A percentile compares a stretch with the other conserved stretches of the same genome.
Conservation (phyloP, 1,140 invertebrate genomes). For the Halesus radiatus region DNA sequence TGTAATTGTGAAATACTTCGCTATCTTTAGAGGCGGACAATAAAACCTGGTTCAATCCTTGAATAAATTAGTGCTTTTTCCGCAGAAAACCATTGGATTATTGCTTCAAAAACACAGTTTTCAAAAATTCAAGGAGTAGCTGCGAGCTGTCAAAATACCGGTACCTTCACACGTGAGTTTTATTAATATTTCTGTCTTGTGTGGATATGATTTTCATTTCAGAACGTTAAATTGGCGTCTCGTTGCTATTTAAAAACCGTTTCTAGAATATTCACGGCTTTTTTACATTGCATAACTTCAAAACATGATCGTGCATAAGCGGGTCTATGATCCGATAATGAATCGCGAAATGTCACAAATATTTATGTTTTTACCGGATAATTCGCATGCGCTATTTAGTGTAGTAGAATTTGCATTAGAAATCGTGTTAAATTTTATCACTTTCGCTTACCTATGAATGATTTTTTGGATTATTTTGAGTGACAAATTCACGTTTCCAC, state of each 20-base stretch:
- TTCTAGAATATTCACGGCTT: too few relatives aligned
- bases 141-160: slow-evolving; percentile 26
- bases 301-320: too few relatives aligned
- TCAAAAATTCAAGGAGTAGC: background rate
- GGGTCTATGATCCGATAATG: too few relatives aligned
- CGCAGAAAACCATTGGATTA: background rate
- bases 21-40: background rate
- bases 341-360: too few relatives aligned
- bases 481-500: too few relatives aligned
- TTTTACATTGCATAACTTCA: background rate
- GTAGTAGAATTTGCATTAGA: too few relatives aligned
- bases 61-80: background rate
- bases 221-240: background rate
- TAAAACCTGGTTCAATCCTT: background rate
- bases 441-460: too few relatives aligned
- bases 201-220: too few relatives aligned
- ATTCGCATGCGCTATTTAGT: too few relatives aligned
- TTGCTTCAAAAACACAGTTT: background rate
- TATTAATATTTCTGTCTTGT: background rate
- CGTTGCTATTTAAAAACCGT: background rate
- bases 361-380: too few relatives aligned
- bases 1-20: slow-evolving; percentile 30
- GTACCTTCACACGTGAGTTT: slow-evolving; percentile 18
- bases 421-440: too few relatives aligned
- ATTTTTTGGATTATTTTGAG: too few relatives aligned